Percentiles rank a stretch among this genome's conserved stretches.
Conservation (phyloP, 2,888 invertebrate genomes). For the Platerodrilus igneus region DNA sequence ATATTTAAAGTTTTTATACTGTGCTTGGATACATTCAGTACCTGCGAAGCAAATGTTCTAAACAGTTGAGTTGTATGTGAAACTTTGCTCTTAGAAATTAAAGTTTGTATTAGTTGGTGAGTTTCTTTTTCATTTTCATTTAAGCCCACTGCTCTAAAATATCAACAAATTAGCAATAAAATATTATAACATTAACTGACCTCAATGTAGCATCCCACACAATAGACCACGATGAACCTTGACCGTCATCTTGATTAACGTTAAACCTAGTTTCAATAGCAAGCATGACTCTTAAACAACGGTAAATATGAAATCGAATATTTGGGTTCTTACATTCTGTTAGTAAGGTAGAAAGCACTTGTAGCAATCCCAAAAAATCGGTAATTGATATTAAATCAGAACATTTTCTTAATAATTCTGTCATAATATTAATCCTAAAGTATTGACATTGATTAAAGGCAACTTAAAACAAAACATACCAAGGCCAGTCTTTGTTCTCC, state of each 20-base stretch:
- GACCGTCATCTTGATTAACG: constrained; percentile 23
- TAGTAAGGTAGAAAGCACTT: constrained; percentile 41
- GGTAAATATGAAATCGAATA: constrained; percentile 42
- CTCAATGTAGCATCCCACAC: constrained; percentile 46
- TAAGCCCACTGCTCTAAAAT: constrained; percentile 48
- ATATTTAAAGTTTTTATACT: constrained; percentile 44
- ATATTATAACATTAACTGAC: constrained; percentile 31
- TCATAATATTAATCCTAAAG: constrained; percentile 44
- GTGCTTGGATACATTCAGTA: constrained; percentile 40
- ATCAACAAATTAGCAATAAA: constrained; percentile 6
- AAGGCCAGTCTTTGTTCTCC: constrained; percentile 45
- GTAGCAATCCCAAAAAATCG: constrained; percentile 44
- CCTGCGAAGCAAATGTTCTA: constrained; percentile 44
- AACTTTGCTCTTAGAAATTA: constrained; percentile 41
- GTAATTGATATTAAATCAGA: constrained; percentile 42
- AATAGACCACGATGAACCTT: constrained; percentile 40
- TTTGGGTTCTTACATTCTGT: constrained; percentile 39
- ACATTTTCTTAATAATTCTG: constrained; percentile 43
- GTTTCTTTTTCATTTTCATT: constrained; percentile 47
- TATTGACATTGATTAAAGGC: not conserved
- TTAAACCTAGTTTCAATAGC: constrained; percentile 33
- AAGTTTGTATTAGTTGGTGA: constrained; percentile 46
- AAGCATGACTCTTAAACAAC: constrained; percentile 39
- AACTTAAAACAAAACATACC: constrained; percentile 31
- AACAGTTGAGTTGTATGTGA: constrained; percentile 41